Base-by-base conservation (phyloP, 2,113 vertebrate species). In the Amazona guildingii region DNA sequence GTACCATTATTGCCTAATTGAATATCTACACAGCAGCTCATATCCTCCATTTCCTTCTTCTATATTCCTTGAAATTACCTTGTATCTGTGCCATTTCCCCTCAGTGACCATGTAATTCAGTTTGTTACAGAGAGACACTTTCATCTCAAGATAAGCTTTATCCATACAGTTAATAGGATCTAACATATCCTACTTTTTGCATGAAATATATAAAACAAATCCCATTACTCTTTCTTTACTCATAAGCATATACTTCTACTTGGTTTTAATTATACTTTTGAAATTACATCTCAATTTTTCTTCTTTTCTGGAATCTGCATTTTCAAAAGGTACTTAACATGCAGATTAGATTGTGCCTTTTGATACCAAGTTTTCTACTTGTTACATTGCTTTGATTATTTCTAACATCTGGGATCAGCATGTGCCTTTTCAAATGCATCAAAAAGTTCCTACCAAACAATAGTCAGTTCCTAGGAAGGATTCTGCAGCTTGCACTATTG, bases 361-460 rank as follows among this genome's bases (percentile, higher is more conserved):
- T 86, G 80, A 86, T 88, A 95, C 29, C 29, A 70, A 35, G 39
- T 62, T 88, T 78, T 92, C 63, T 57, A 81, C 80, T 29, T 92
- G 74, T 83, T 6, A 25, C 62, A n/a, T 49, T 90, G 95, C 83
- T 97, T 96, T 92, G 76, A 96, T 92, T 96, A 86, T 57, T 90
- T 86, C 90, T 86, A 96, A 95, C 90, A 96, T 94, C 93, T 95
- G 95, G 92, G 64, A 95, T 90, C 93, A 95, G 93, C 84, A 81
- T 90, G 96, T 73, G 49, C 94, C 85, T 88, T 88, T 91, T 93
- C 64, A 77, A 77, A 61, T 59, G 72, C 61, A 83, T 51, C 33
- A 92, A 94, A 85, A 94, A 59, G 77, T 55, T 61, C n/a, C n/a
- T 91, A 57, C 87, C 87, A 87, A 6, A 52, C 70, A 94, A 94